These are phyloP conservation scores for Aleiodes leptofemur DNA, from an alignment of 2,888 invertebrate species.

Conservation along the genomic window DNA sequence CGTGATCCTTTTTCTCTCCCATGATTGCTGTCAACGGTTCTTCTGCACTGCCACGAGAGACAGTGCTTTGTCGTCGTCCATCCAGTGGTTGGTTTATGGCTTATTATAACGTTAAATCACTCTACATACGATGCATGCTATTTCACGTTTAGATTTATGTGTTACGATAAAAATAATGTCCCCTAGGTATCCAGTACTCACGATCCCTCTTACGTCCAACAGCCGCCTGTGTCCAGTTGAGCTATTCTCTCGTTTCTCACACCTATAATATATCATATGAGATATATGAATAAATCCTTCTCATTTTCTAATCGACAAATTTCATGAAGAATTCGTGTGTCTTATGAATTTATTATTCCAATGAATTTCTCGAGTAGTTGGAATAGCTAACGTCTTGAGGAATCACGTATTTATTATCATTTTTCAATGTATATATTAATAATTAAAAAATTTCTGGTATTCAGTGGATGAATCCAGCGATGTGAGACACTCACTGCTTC, in stretches of 20 bases:
- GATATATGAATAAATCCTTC: conserved; percentile 15
- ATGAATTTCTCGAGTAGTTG: neutral
- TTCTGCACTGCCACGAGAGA: neutral
- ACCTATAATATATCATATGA: conserved; percentile 18
- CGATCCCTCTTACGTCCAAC: conserved; percentile 25
- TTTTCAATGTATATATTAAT: neutral
- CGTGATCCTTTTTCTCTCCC: conserved; percentile 28
- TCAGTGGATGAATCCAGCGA: conserved; percentile 26
- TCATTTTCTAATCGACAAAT: conserved; percentile 13
- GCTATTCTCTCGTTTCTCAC: conserved; percentile 27
- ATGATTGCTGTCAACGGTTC: conserved; percentile 26
- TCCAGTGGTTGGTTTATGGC: conserved; percentile 47
- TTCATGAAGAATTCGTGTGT: neutral
- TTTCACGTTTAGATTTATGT: conserved; percentile 48
- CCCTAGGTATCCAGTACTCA: conserved; percentile 22
- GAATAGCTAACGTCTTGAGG: neutral
- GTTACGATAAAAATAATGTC: conserved; percentile 49
- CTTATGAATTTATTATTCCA: conserved; percentile 20
- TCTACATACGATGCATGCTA: conserved; percentile 46
- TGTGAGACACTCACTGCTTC: conserved; percentile 27
- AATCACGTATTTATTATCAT: conserved; percentile 16
- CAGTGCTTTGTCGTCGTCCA: conserved; percentile 34
- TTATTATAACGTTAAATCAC: conserved; percentile 53
- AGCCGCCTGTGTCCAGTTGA: conserved; percentile 18
- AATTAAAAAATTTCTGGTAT: conserved; percentile 1